phyloP scores from a whole-genome alignment of 64 coral and sea anemone genomes.

The Acropora tenuis region DNA sequence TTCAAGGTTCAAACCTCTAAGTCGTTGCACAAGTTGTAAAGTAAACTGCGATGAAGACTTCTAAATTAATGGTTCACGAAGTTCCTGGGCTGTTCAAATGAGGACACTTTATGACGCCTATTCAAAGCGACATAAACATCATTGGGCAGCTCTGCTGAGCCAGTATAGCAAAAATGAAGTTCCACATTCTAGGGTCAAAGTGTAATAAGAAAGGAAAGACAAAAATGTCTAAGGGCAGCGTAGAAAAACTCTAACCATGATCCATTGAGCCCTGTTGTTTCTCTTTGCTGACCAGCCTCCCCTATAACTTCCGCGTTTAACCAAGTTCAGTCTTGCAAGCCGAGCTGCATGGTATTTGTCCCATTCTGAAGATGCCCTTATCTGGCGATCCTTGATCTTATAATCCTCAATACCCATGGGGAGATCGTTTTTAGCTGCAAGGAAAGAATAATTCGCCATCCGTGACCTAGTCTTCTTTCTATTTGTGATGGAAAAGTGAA shows the following conservation, averaged over 20 bases:
- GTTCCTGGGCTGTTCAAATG: no score
- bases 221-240: neutral
- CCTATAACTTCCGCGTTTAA: conserved; percentile 24
- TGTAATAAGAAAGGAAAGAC: neutral
- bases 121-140: no score
- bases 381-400: conserved; percentile 15
- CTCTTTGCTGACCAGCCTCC: conserved; percentile 52
- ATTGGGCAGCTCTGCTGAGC: no score
- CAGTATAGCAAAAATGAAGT: no score
- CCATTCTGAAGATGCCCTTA: conserved; percentile 38
- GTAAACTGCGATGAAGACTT: no score
- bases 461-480: no score
- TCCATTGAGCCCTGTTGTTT: conserved; percentile 55
- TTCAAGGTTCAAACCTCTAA: no score
- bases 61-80: no score
- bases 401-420: conserved; percentile 55
- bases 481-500: no score
- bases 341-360: conserved; percentile 43
- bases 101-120: no score
- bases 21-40: no score
- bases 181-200: no score
- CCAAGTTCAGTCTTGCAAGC: conserved; percentile 21
- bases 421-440: conserved; percentile 15
- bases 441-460: neutral
- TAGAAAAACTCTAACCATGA: conserved; percentile 14